Percentiles rank a stretch among this genome's conserved stretches.
phyloP scores from a whole-genome alignment of 2,888 invertebrate species.

The Catocala nupta region DNA sequence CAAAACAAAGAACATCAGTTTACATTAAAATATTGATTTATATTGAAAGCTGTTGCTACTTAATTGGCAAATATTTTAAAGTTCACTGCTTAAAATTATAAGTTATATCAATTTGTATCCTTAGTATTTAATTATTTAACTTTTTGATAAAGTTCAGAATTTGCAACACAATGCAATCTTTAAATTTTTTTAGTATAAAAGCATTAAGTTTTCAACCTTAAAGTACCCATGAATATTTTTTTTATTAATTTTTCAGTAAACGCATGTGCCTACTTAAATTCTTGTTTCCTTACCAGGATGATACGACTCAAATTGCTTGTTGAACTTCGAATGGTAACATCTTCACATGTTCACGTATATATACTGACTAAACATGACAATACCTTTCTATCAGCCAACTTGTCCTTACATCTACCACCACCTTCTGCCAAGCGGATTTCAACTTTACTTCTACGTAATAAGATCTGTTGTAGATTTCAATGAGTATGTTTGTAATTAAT shows the following conservation, averaged over 20 bases:
- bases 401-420: slow-evolving; percentile 17
- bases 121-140: too few species aligned
- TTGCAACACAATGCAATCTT: too few species aligned
- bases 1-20: slow-evolving; percentile 1
- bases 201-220: too few species aligned
- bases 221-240: too few species aligned
- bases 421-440: slow-evolving; percentile 13
- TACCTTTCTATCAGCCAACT: slow-evolving; percentile 45
- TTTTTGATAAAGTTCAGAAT: too few species aligned
- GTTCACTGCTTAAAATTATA: too few species aligned
- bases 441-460: slow-evolving; percentile 22
- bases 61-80: too few species aligned
- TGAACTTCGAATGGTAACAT: slow-evolving; percentile 67
- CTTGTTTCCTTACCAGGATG: slow-evolving; percentile 32
- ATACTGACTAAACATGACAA: slow-evolving; percentile 67
- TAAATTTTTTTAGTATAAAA: too few species aligned
- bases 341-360: slow-evolving; percentile 65
- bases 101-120: too few species aligned
- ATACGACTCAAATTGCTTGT: slow-evolving; percentile 47
- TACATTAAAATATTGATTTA: background rate
- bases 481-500: too few species aligned
- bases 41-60: background rate
- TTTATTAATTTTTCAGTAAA: too few species aligned
- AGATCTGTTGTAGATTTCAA: background rate
- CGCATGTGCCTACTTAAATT: too few species aligned